Evolutionary conservation across 2,888 invertebrate genomes (phyloP).

Genomic region (Nemoura dubitans): DNA sequence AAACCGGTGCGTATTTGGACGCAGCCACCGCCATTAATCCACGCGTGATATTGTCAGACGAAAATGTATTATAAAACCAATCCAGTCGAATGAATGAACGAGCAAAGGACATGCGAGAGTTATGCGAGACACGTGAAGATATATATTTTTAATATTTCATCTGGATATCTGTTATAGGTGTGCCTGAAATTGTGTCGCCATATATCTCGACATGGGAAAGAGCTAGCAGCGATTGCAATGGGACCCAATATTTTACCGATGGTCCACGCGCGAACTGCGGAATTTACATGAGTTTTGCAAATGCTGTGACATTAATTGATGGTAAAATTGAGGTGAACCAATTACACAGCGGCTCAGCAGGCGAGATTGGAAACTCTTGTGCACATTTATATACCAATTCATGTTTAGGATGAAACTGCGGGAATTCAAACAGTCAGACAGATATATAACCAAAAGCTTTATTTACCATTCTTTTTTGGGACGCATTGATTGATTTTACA

Average conservation of each 20-base stretch:
- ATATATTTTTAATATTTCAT: slow-evolving; percentile 17
- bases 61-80: slow-evolving; percentile 20
- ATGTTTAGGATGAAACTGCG: neutral
- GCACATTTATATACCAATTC: neutral
- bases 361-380: neutral
- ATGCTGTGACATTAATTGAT: neutral
- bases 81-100: slow-evolving; percentile 9
- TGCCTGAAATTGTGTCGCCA: neutral
- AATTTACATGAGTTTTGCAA: neutral
- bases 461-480: neutral
- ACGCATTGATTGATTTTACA: neutral
- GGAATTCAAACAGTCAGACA: neutral
- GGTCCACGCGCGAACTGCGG: neutral
- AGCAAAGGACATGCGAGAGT: neutral
- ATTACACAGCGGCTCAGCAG: neutral
- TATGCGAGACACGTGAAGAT: slow-evolving; percentile 3
- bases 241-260: neutral
- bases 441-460: neutral
- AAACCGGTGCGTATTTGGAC: neutral
- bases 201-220: neutral
- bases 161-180: neutral
- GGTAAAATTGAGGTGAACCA: neutral
- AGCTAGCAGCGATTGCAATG: neutral
- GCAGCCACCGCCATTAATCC: neutral
- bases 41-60: neutral